These are phyloP conservation scores for Palythoa grandis DNA, from an alignment of 92 coral and sea anemone genomes.

Conservation along the genomic window DNA sequence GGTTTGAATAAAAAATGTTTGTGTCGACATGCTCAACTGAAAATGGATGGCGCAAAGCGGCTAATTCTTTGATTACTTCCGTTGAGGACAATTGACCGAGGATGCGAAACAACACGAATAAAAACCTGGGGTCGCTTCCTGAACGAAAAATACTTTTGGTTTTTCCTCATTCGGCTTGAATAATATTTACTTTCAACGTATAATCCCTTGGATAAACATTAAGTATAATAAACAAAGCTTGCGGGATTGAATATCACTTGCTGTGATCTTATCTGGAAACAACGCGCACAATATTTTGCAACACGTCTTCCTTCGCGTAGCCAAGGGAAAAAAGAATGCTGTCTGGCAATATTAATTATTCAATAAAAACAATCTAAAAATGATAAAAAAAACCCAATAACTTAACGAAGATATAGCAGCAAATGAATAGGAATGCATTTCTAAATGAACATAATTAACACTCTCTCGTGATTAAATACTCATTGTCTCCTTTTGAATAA, in stretches of 20 bases:
- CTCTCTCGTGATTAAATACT: background rate
- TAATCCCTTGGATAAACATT: slow-evolving; percentile 20
- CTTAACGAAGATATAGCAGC: background rate
- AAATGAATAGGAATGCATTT: background rate
- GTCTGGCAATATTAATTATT: background rate
- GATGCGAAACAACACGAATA: background rate
- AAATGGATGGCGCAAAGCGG: slow-evolving; percentile 3
- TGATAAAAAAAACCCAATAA: background rate
- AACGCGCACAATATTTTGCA: background rate
- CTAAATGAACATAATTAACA: too few relatives aligned
- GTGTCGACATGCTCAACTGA: slow-evolving; percentile 18
- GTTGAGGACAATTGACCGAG: slow-evolving; percentile 16
- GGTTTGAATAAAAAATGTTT: slow-evolving; percentile 13
- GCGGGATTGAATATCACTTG: background rate
- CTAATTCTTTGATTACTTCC: background rate
- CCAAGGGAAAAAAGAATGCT: background rate
- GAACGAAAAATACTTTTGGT: background rate
- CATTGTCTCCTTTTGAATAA: too few relatives aligned
- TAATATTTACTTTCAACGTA: slow-evolving; percentile 22
- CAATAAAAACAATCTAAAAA: background rate
- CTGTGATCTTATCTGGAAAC: background rate
- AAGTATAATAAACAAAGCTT: slow-evolving; percentile 15
- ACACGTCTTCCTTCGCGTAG: background rate
- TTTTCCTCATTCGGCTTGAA: background rate
- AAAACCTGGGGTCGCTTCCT: slow-evolving; percentile 19